Conservation (phyloP, 2,797 vertebrate genomes). For the Pogoniulus pusillus region DNA sequence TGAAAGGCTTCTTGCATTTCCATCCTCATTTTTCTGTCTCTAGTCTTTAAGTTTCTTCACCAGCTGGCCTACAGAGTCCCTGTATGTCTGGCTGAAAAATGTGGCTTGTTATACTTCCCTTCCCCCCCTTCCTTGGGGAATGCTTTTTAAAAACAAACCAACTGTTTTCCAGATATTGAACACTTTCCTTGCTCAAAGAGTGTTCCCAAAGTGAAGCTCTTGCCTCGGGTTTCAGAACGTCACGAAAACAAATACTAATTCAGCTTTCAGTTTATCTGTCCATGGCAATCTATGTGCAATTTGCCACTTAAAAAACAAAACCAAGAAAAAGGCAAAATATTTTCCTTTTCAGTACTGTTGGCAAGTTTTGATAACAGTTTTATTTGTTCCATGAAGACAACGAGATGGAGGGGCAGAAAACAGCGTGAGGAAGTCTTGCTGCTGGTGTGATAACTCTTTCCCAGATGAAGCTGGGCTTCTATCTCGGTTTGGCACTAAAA, state of each 20-base stretch:
- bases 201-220: neutral
- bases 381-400: neutral
- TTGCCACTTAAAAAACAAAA: neutral
- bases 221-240: neutral
- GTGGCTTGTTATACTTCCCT: neutral
- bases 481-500: neutral
- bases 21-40: neutral
- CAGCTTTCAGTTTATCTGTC: neutral
- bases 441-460: neutral
- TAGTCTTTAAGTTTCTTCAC: neutral
- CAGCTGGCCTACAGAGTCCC: neutral
- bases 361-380: neutral
- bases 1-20: conserved; percentile 7
- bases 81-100: neutral
- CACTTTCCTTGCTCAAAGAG: neutral
- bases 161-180: neutral
- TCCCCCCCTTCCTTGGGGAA: neutral
- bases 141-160: neutral
- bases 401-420: neutral
- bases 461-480: neutral
- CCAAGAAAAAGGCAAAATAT: neutral
- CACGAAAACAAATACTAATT: neutral
- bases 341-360: neutral
- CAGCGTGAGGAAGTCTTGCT: neutral
- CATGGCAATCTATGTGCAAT: neutral